phyloP scores from a whole-genome alignment of 1,140 invertebrate genomes.

The Spodoptera frugiperda region DNA sequence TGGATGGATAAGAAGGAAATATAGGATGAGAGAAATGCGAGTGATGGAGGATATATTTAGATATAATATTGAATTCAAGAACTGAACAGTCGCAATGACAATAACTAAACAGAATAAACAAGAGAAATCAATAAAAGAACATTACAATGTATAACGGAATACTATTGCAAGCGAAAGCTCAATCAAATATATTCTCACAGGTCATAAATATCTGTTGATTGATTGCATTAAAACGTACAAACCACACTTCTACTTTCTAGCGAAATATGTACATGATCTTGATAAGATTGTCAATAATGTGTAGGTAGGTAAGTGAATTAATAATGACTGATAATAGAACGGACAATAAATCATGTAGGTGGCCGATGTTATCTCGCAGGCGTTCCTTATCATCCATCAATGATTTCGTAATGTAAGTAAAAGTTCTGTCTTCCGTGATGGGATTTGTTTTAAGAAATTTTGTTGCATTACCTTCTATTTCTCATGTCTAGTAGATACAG shows the following conservation, averaged over 20 bases:
- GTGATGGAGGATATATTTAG: too few relatives aligned
- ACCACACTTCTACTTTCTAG: constrained; percentile 26
- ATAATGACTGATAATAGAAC: constrained; percentile 20
- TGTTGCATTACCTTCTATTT: background rate
- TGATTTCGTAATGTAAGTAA: constrained; percentile 23
- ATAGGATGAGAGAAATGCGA: too few relatives aligned
- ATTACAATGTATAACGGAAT: too few relatives aligned
- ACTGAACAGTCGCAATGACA: too few relatives aligned
- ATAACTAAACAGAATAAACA: too few relatives aligned
- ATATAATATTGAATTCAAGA: too few relatives aligned
- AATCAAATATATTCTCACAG: background rate
- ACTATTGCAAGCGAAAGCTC: background rate
- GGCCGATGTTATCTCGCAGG: constrained; percentile 36
- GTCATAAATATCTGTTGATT: background rate
- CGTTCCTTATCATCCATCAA: constrained; percentile 25
- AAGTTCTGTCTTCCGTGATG: background rate
- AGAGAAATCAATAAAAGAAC: background rate
- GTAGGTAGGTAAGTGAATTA: constrained; percentile 29
- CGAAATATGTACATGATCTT: constrained; percentile 19
- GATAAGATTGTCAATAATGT: constrained; percentile 24
- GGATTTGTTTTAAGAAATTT: background rate
- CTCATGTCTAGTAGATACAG: too few relatives aligned
- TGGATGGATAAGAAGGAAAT: too few relatives aligned
- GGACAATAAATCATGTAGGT: constrained; percentile 38
- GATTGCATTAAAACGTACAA: background rate